Base-by-base conservation (phyloP, 1,140 invertebrate genomes). In the Penaeus vannamei region DNA sequence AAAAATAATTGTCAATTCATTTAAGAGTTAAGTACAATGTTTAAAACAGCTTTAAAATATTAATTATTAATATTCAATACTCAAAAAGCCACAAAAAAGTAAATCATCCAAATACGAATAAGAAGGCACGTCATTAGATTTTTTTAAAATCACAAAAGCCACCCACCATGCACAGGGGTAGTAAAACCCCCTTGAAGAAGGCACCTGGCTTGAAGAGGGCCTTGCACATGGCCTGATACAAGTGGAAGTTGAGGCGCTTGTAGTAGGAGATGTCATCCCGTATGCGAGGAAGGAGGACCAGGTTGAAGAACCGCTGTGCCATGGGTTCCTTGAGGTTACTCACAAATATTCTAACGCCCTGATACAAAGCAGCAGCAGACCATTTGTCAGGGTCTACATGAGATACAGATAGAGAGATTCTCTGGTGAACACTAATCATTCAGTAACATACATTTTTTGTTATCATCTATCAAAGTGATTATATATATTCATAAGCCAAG, bases 131-230 rank as follows among this genome's bases (percentile, higher is more conserved):
- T 1, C 22, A 46, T 26, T 14, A 23, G 19, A 22, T 59, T n/a
- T 53, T 59, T 81, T 81, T 20, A 87, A 83, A 61, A 84, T 46
- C 46, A 81, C 3, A 81, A 32, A 59, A 79, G 62, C 92, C 91
- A 93, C 91, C 92, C 93, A 95, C 96, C 93, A 98, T 97, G 92
- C 98, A 96, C 23, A 99, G 93, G 4, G 98, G 98, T 62, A 99
- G 92, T 53, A 99, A 93, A 91, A 99, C 96, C 91, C 98, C 99
- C 94, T 99, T 99, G 96, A 99, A 99, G 92, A 99, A 99, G n/a
- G 97, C 98, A 80, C 96, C 98, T 72, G 99, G 98, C 93, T 99
- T 99, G 93, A 97, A 99, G 0, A 99, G 93, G 19, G 98, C 95
- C 94, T 99, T 99, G 87, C 96, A 95, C 23, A 99, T 92, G 12